A percentile compares a stretch with the other conserved stretches of the same genome.
Conservation (phyloP, 2,888 invertebrate species). For the Coenonympha glycerion region DNA sequence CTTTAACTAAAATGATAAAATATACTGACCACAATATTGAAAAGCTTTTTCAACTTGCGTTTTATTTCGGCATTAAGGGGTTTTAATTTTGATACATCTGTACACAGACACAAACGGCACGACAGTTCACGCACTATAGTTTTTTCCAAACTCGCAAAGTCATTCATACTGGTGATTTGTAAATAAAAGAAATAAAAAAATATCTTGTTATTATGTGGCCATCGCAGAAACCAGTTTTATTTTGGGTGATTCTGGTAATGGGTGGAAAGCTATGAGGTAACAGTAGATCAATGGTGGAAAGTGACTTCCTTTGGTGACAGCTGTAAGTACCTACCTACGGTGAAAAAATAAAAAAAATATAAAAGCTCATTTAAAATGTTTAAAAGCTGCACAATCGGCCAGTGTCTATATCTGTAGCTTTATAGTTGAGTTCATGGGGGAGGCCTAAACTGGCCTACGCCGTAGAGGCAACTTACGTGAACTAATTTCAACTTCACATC, state of each 20-base stretch:
- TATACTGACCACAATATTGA: constrained; percentile 55
- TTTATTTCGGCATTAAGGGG: constrained; percentile 63
- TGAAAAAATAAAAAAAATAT: too few species aligned
- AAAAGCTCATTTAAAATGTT: too few species aligned
- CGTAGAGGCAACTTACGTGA: too few species aligned
- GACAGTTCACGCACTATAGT: constrained; percentile 66
- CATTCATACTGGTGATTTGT: constrained; percentile 53
- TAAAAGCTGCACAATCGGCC: too few species aligned
- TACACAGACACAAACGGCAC: constrained; percentile 65
- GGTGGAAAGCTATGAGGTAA: too few species aligned
- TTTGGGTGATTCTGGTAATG: constrained; percentile 40
- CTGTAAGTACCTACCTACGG: too few species aligned
- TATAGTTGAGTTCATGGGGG: too few species aligned
- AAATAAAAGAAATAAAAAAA: constrained; percentile 15
- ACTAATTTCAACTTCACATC: too few species aligned
- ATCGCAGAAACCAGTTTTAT: constrained; percentile 37
- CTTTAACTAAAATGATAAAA: neutral
- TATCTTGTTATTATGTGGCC: constrained; percentile 27
- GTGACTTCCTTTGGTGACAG: too few species aligned
- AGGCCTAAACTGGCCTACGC: too few species aligned
- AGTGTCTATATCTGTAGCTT: too few species aligned
- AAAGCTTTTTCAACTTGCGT: constrained; percentile 61
- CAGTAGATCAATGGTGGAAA: too few species aligned
- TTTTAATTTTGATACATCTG: constrained; percentile 64
- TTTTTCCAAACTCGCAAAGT: constrained; percentile 62